Evolutionary conservation across 2,888 invertebrate genomes (phyloP).

Genomic region (Aricia artaxerxes): DNA sequence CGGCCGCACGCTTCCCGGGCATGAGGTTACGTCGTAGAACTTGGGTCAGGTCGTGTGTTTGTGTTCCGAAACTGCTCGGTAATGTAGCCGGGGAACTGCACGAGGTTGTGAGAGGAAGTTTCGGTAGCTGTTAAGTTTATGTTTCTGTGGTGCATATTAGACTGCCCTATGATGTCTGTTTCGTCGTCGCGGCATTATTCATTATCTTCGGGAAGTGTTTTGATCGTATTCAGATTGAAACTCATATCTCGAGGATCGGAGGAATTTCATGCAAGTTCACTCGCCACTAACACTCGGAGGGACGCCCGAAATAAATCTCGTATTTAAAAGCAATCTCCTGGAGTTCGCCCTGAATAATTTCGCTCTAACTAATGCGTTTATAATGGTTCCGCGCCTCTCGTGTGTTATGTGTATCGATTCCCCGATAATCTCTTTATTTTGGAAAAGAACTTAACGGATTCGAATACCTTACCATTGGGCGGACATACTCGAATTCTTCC

Average conservation of each 20-base stretch:
- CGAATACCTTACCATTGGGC: background rate
- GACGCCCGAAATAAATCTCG: conserved; percentile 16
- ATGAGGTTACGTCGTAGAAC: background rate
- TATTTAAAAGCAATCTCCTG: conserved; percentile 27
- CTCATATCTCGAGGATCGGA: background rate
- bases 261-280: conserved; percentile 5
- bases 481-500: background rate
- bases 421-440: background rate
- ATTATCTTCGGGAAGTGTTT: background rate
- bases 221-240: background rate
- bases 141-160: background rate
- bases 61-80: background rate
- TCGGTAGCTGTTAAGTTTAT: background rate
- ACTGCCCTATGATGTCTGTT: background rate
- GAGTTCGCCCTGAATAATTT: conserved; percentile 24
- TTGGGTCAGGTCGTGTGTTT: background rate
- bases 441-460: background rate
- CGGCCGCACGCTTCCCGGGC: background rate
- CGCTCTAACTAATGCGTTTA: conserved; percentile 24
- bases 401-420: conserved; percentile 12
- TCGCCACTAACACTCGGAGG: background rate
- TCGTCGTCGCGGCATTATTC: background rate
- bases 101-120: background rate
- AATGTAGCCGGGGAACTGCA: background rate
- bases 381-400: conserved; percentile 17